Evolutionary conservation across 2,797 vertebrate species (phyloP).

Genomic region (Helostoma temminkii): DNA sequence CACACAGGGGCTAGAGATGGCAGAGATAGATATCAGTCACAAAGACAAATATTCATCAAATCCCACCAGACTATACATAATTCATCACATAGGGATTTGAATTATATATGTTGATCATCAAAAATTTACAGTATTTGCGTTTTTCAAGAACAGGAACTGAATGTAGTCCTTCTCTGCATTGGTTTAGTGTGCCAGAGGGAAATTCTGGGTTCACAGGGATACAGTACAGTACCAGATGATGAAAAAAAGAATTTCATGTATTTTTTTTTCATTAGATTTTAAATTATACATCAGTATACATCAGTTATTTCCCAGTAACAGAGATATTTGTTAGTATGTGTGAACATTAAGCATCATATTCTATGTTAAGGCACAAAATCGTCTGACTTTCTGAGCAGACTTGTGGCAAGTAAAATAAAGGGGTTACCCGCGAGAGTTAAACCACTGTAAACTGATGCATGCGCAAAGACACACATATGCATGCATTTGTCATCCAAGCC

Average conservation of each 20-base stretch:
- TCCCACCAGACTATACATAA: conserved; percentile 77
- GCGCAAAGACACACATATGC: conserved; percentile 32
- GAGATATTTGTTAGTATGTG: background rate
- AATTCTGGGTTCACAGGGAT: conserved; percentile 37
- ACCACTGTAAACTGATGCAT: conserved; percentile 24
- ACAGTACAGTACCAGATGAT: conserved; percentile 19
- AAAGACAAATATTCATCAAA: conserved; percentile 82
- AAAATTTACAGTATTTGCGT: conserved; percentile 82
- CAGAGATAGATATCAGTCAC: conserved; percentile 70
- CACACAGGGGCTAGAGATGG: conserved; percentile 39
- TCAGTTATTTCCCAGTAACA: background rate
- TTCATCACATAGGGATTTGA: conserved; percentile 77
- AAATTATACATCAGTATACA: conserved; percentile 5
- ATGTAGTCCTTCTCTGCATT: conserved; percentile 55
- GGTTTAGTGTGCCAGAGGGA: conserved; percentile 23
- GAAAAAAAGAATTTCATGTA: conserved; percentile 32
- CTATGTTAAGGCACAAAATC: background rate
- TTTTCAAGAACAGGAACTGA: conserved; percentile 63
- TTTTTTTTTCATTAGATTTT: conserved; percentile 1
- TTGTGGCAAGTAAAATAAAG: conserved; percentile 16
- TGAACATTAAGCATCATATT: background rate
- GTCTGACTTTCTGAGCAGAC: conserved; percentile 3
- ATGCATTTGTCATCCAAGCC: conserved; percentile 35
- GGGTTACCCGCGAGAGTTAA: conserved; percentile 28
- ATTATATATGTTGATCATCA: conserved; percentile 82